These are phyloP conservation scores for Byasa hedistus DNA, from an alignment of 2,888 invertebrate genomes.

Conservation along the genomic window DNA sequence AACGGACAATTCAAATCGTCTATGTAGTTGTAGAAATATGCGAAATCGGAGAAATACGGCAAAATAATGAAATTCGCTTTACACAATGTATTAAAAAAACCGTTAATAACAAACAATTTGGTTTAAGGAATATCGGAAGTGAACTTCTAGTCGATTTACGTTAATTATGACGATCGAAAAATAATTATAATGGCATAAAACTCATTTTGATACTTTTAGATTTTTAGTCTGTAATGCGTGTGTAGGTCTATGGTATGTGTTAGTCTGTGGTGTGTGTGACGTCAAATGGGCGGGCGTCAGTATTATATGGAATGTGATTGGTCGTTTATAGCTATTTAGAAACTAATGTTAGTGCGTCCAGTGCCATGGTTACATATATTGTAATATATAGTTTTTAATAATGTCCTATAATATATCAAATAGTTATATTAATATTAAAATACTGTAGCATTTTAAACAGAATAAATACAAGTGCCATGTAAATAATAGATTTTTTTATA, in stretches of 20 bases:
- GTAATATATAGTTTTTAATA: constrained; percentile 35
- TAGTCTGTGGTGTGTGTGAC: constrained; percentile 1
- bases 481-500: constrained; percentile 33
- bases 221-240: neutral
- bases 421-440: constrained; percentile 37
- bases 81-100: no score
- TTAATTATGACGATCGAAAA: constrained; percentile 4
- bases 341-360: constrained; percentile 42
- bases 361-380: constrained; percentile 55
- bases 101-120: neutral
- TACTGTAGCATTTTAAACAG: constrained; percentile 15
- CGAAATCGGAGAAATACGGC: neutral
- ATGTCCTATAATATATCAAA: constrained; percentile 36
- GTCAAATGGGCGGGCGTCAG: constrained; percentile 12
- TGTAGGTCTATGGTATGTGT: no score
- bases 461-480: constrained; percentile 35
- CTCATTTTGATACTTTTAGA: neutral
- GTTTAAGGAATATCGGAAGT: constrained; percentile 24
- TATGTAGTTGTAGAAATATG: neutral
- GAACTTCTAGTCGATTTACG: constrained; percentile 28
- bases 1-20: no score
- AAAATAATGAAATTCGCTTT: neutral
- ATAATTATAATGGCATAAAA: neutral
- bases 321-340: constrained; percentile 32
- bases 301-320: constrained; percentile 22